phyloP scores from a whole-genome alignment of 2,797 vertebrate species.

The Carapus acus region DNA sequence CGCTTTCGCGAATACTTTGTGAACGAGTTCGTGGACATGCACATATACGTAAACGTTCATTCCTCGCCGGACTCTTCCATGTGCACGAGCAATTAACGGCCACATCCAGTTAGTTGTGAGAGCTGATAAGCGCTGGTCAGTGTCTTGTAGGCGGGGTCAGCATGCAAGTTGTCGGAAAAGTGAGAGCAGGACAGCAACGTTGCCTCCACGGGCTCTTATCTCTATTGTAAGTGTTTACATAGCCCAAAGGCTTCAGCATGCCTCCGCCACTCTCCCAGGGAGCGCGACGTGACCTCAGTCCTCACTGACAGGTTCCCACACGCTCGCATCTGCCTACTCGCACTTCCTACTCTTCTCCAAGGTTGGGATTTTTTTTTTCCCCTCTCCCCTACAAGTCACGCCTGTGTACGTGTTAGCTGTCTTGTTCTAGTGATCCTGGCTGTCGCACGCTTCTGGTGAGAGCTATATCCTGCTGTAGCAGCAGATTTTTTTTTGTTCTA shows the following conservation, averaged over 20 bases:
- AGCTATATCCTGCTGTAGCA: neutral
- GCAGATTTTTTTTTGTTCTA: neutral
- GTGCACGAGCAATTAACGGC: too few species aligned
- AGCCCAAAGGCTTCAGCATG: conserved; percentile 62
- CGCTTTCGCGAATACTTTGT: too few species aligned
- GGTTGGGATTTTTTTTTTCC: conserved; percentile 8
- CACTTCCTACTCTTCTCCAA: conserved; percentile 26
- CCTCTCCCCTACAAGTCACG: neutral
- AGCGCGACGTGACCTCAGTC: conserved; percentile 32
- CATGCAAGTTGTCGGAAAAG: conserved; percentile 8
- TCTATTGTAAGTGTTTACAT: conserved; percentile 60
- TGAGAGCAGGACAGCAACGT: conserved; percentile 34
- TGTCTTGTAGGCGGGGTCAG: neutral
- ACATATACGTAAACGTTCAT: too few species aligned
- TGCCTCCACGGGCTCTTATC: conserved; percentile 52
- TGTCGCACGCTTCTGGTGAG: neutral
- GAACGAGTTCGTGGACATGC: neutral
- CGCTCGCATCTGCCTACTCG: conserved; percentile 35
- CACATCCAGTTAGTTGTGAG: neutral
- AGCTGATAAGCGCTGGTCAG: conserved; percentile 16
- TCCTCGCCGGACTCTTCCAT: too few species aligned
- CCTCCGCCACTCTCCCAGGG: conserved; percentile 56
- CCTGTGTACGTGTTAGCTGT: neutral
- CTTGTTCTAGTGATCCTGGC: neutral
- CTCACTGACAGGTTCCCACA: conserved; percentile 65